Conservation (phyloP, 2,113 vertebrate genomes). For the Ochotona princeps region DNA sequence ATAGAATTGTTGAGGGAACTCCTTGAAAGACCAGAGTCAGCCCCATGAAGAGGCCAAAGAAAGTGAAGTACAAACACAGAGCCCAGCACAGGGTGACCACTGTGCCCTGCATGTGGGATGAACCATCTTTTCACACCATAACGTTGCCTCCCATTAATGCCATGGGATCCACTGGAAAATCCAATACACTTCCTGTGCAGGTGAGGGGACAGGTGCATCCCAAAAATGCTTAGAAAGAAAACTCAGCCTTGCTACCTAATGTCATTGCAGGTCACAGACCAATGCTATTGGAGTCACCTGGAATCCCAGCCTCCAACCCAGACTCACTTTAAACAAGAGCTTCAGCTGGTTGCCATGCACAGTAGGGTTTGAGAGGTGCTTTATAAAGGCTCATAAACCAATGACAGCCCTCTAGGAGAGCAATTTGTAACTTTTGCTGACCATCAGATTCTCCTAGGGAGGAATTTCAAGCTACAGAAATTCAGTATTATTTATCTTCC, state of each 20-base stretch:
- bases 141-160: accelerated
- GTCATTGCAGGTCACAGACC: background rate
- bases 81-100: background rate
- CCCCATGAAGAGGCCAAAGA: background rate
- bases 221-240: background rate
- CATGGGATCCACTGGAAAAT: background rate
- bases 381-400: background rate
- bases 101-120: background rate
- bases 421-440: background rate
- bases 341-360: background rate
- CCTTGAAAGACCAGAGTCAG: background rate
- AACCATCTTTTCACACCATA: background rate
- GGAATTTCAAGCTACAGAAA: background rate
- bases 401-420: background rate
- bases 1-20: background rate
- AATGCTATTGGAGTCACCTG: background rate
- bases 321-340: background rate
- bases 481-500: background rate
- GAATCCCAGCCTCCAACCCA: background rate
- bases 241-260: background rate
- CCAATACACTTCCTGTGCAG: background rate
- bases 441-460: background rate
- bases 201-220: background rate
- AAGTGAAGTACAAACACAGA: background rate
- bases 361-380: background rate